These are phyloP conservation scores for Ovis canadensis DNA, from an alignment of 2,113 vertebrate genomes.

Conservation along the genomic window DNA sequence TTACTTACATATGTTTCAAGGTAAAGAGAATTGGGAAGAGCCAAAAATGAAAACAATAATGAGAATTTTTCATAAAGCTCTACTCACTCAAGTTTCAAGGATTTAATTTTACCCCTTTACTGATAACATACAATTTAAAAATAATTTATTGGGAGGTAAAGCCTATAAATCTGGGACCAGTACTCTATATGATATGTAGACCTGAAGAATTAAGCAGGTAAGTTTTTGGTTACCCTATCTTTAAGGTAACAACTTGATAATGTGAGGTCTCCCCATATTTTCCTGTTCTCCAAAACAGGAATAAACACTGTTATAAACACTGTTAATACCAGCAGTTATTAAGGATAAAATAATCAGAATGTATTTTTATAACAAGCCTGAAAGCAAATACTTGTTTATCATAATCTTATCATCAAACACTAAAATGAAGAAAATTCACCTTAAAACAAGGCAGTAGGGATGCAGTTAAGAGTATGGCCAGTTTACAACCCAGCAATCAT, in stretches of 20 bases:
- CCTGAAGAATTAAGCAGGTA: background rate
- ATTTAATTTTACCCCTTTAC: background rate
- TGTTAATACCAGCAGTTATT: background rate
- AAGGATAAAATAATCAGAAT: conserved; percentile 22
- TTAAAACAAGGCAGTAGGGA: background rate
- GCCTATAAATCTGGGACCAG: background rate
- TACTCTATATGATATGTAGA: background rate
- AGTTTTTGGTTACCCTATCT: background rate
- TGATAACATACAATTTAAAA: background rate
- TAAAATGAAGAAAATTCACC: conserved; percentile 2
- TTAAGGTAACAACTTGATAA: conserved; percentile 22
- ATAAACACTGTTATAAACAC: background rate
- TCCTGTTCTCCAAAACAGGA: background rate
- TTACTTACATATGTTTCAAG: background rate
- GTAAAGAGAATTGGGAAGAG: background rate
- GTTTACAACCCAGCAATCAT: background rate
- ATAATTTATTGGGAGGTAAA: background rate
- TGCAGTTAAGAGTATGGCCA: background rate
- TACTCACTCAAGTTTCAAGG: background rate
- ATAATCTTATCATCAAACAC: background rate
- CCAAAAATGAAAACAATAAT: background rate
- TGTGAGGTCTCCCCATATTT: background rate
- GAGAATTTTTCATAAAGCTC: background rate
- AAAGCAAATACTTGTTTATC: background rate
- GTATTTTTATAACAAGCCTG: background rate